These are phyloP conservation scores for Conchocele bisecta DNA, from an alignment of 2,888 invertebrate genomes.

Conservation along the genomic window DNA sequence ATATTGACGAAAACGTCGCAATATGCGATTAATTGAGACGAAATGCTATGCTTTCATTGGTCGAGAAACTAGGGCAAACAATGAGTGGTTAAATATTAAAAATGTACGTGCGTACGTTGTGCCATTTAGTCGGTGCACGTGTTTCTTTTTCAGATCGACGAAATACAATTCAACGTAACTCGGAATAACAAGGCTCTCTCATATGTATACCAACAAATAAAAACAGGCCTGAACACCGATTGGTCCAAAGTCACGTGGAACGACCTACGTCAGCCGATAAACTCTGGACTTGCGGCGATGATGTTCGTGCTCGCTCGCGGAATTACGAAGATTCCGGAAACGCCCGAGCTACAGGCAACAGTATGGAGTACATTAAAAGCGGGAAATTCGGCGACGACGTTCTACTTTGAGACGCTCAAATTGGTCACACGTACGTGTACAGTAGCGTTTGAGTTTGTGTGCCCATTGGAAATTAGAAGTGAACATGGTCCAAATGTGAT, in stretches of 20 bases:
- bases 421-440: too few species aligned
- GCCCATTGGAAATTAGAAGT: too few species aligned
- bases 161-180: slow-evolving; percentile 39
- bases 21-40: too few species aligned
- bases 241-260: slow-evolving; percentile 68
- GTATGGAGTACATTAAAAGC: slow-evolving; percentile 41
- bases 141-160: slow-evolving; percentile 50
- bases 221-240: slow-evolving; percentile 59
- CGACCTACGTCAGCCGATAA: slow-evolving; percentile 69
- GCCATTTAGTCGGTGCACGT: too few species aligned
- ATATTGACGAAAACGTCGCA: too few species aligned
- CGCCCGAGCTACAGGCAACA: slow-evolving; percentile 32
- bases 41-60: too few species aligned
- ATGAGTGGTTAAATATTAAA: too few species aligned
- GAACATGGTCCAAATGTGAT: too few species aligned
- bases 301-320: slow-evolving; percentile 45
- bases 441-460: too few species aligned
- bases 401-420: slow-evolving; percentile 42
- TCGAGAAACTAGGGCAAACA: too few species aligned
- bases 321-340: slow-evolving; percentile 38
- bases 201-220: slow-evolving; percentile 39
- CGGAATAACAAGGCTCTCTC: slow-evolving; percentile 20
- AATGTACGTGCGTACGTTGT: too few species aligned
- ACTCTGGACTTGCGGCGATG: slow-evolving; percentile 72
- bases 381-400: slow-evolving; percentile 18